Percentiles rank a stretch among this genome's conserved stretches.
Conservation (phyloP, 92 coral and sea anemone genomes). For the Epizoanthus illoricatus region DNA sequence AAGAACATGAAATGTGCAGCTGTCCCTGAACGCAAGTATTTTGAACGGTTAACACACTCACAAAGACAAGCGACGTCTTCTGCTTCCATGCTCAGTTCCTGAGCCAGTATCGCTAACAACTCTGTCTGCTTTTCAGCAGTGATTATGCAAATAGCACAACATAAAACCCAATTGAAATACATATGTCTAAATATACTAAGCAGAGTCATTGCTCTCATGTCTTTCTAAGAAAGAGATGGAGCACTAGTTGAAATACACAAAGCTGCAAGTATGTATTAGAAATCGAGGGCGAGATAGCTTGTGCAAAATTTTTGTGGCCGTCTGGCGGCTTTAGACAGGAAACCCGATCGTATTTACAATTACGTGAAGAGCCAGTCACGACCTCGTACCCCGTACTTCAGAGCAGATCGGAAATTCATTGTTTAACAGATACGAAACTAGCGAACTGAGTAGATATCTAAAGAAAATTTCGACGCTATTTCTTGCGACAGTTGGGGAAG, state of each 20-base stretch:
- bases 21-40: background rate
- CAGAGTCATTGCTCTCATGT: background rate
- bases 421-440: background rate
- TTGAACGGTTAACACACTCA: background rate
- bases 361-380: conserved; percentile 33
- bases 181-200: conserved; percentile 8
- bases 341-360: conserved; percentile 28
- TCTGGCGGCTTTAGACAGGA: conserved; percentile 42
- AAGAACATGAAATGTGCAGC: background rate
- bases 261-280: background rate
- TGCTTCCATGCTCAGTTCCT: background rate
- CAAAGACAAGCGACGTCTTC: background rate
- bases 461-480: background rate
- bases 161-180: conserved; percentile 8
- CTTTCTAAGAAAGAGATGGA: background rate
- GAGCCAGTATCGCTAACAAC: conserved; percentile 22
- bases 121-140: conserved; percentile 34
- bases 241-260: background rate
- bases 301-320: conserved; percentile 36
- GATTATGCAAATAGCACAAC: conserved; percentile 28
- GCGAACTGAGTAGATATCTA: background rate
- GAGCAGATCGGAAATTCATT: conserved; percentile 6
- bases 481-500: background rate
- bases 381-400: conserved; percentile 5
- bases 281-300: background rate